These are phyloP conservation scores for Florisuga fusca DNA, from an alignment of 2,797 vertebrate genomes.

Conservation along the genomic window DNA sequence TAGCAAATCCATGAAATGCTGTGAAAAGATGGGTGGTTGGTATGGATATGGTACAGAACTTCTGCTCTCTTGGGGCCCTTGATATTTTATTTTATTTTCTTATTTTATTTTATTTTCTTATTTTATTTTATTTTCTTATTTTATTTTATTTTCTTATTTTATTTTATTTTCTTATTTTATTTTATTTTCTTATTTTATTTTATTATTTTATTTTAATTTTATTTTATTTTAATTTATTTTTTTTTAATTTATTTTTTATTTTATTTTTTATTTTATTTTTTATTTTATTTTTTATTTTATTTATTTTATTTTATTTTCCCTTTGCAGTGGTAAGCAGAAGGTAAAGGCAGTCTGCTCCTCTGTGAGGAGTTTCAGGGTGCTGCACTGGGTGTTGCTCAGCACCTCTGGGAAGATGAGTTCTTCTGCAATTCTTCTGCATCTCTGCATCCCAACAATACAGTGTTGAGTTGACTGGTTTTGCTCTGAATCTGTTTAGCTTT, in stretches of 20 bases:
- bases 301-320: neutral
- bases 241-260: too few relatives aligned
- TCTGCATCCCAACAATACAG: neutral
- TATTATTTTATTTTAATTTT: too few relatives aligned
- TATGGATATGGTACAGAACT: neutral
- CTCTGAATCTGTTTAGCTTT: neutral
- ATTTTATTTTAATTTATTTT: too few relatives aligned
- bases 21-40: neutral
- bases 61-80: neutral
- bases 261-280: too few relatives aligned
- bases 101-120: neutral
- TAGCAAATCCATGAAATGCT: neutral
- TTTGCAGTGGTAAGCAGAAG: neutral
- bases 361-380: neutral
- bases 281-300: too few relatives aligned
- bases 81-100: neutral
- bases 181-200: too few relatives aligned
- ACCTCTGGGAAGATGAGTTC: neutral
- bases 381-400: fast-evolving
- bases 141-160: neutral
- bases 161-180: too few relatives aligned
- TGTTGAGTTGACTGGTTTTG: neutral
- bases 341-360: neutral
- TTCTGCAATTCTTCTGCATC: neutral
- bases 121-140: neutral